Conservation (phyloP, 2,113 vertebrate species). For the Platichthys flesus region DNA sequence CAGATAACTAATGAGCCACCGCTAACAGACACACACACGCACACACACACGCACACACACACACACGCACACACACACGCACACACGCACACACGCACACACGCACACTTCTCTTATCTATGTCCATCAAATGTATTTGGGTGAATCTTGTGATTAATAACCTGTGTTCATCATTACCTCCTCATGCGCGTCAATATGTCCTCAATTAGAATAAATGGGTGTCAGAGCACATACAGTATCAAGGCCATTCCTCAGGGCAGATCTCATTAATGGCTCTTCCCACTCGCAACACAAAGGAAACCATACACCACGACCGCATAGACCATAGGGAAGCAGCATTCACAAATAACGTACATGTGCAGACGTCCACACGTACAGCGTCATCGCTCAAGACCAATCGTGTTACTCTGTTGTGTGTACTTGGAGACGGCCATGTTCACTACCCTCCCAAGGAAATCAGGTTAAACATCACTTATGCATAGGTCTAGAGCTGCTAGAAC, state of each 20-base stretch:
- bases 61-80: constrained; percentile 31
- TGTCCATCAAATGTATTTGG: constrained; percentile 1
- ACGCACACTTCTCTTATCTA: not conserved
- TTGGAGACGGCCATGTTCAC: not conserved
- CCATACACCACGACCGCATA: not conserved
- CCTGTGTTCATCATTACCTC: constrained; percentile 31
- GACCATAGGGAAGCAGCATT: not conserved
- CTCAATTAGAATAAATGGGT: constrained; percentile 52
- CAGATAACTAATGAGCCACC: constrained; percentile 41
- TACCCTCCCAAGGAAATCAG: not conserved
- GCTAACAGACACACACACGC: constrained; percentile 4
- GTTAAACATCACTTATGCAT: not conserved
- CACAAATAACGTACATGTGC: not conserved
- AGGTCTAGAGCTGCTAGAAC: not conserved
- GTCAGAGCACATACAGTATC: constrained; percentile 22
- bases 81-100: constrained; percentile 34
- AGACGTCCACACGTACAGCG: not conserved
- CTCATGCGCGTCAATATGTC: constrained; percentile 29
- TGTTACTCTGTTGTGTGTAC: not conserved
- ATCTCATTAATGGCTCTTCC: constrained; percentile 1
- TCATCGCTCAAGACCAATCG: constrained; percentile 26
- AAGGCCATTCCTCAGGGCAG: constrained; percentile 28
- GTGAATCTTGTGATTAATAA: constrained; percentile 55
- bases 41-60: constrained; percentile 26
- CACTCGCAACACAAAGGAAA: constrained; percentile 2